Evolutionary conservation across 2,888 invertebrate species (phyloP), one percentile per base, ranked within the genome.

Genomic region (Scaptomyza caliginosa): DNA sequence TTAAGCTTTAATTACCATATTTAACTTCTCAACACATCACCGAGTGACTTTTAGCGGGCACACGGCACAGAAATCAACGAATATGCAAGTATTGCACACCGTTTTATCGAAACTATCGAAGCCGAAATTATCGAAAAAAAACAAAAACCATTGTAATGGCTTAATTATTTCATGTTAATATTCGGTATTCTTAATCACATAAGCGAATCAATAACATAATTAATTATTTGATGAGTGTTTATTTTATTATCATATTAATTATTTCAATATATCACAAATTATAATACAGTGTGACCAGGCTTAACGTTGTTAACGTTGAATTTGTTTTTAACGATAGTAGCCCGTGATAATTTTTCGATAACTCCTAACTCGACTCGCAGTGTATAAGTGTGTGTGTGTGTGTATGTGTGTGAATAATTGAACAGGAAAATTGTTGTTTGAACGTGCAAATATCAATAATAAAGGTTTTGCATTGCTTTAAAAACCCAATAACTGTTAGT

Each of bases 21-120:
- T 59, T 4, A 17, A 10, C 11, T 28, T 16, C n/a, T 23, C 23
- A n/a, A 13, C 16, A 40, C 55, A 7, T 32, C 32, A 24, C 7
- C 23, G 21, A 39, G 45, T 28, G 40, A 63, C 26, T 40, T 69
- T 75, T 38, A 58, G 58, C 71, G 71, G 63, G 74, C 63, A 71
- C 63, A 68, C 69, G 21, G 58, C 70, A 51, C 58, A 54, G 70
- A 45, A 28, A 30, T 55, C 17, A 34, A 8, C 21, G 19, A 46
- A 68, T 58, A 46, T 49, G 51, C 40, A 32, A n/a, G 8, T 16
- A 10, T 10, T 21, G n/a, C 2, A 10, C 36, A 71, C 62, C 62
- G 74, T 19, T 6, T 23, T 65, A 48, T 64, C 64, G 64, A 63
- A 38, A 38, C 24, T 4, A 38, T 30, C n/a, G 11, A 19, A 8